A percentile compares a stretch with the other conserved stretches of the same genome.
These are phyloP conservation scores for Lycocorax pyrrhopterus DNA, from an alignment of 2,113 vertebrate genomes.

Conservation along the genomic window DNA sequence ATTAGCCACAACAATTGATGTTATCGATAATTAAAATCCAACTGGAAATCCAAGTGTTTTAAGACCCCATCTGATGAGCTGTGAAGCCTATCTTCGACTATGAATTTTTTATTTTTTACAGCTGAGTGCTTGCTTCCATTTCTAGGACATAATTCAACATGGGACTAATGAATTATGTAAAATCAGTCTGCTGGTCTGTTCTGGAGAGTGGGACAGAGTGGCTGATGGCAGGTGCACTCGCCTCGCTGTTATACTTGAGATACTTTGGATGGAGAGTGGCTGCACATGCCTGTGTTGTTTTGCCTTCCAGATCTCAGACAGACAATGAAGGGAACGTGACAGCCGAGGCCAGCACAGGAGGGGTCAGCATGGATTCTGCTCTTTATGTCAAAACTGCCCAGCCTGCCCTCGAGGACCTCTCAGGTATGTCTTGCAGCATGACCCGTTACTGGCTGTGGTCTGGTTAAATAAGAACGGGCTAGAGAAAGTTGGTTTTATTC, in stretches of 20 bases:
- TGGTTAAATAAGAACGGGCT: neutral
- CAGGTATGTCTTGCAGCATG: slow-evolving; percentile 70
- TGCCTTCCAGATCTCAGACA: slow-evolving; percentile 85
- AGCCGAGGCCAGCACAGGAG: slow-evolving; percentile 75
- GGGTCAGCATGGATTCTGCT: slow-evolving; percentile 77
- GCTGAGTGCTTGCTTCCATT: slow-evolving; percentile 58
- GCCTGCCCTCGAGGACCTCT: slow-evolving; percentile 84
- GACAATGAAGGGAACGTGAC: slow-evolving; percentile 84
- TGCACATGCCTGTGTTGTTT: slow-evolving; percentile 20
- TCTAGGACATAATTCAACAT: slow-evolving; percentile 56
- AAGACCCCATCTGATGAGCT: neutral
- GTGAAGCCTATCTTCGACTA: neutral
- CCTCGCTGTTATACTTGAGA: neutral
- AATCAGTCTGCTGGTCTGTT: slow-evolving; percentile 26
- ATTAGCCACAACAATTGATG: neutral
- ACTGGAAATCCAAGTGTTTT: neutral
- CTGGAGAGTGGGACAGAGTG: neutral
- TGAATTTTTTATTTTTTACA: slow-evolving; percentile 67
- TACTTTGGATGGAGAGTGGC: neutral
- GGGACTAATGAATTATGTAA: slow-evolving; percentile 73
- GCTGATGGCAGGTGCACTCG: neutral
- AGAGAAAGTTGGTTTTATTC: neutral
- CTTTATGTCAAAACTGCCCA: slow-evolving; percentile 85
- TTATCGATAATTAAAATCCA: neutral
- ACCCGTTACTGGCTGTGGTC: neutral